Evolutionary conservation across 2,113 vertebrate species (phyloP).

Genomic region (Haliaeetus leucogaster): DNA sequence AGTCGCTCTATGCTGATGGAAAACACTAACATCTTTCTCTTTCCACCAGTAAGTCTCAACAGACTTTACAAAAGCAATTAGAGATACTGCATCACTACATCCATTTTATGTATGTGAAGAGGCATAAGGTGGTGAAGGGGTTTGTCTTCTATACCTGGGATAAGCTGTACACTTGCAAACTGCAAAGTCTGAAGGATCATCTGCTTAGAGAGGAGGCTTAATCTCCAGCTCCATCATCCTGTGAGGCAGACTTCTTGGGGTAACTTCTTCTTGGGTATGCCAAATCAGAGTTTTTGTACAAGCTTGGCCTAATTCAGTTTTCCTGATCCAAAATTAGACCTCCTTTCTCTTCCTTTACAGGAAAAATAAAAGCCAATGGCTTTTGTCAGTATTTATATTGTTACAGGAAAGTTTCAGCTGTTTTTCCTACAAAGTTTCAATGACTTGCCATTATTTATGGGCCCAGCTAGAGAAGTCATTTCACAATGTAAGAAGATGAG

Average conservation of each 20-base stretch:
- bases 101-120: neutral
- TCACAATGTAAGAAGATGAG: neutral
- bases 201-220: neutral
- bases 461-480: neutral
- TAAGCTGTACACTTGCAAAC: neutral
- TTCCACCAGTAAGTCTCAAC: neutral
- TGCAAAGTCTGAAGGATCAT: neutral
- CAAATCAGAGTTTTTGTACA: neutral
- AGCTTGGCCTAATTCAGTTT: neutral
- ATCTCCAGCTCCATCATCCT: neutral
- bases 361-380: neutral
- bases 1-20: neutral
- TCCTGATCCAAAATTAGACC: neutral
- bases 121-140: neutral
- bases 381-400: neutral
- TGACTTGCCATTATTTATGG: neutral
- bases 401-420: neutral
- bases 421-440: neutral
- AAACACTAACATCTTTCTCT: neutral
- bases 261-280: neutral
- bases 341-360: neutral
- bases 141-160: neutral
- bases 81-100: neutral
- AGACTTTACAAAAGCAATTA: neutral
- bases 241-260: neutral